Conservation (phyloP, 2,113 vertebrate species). For the Bubo blakistoni region DNA sequence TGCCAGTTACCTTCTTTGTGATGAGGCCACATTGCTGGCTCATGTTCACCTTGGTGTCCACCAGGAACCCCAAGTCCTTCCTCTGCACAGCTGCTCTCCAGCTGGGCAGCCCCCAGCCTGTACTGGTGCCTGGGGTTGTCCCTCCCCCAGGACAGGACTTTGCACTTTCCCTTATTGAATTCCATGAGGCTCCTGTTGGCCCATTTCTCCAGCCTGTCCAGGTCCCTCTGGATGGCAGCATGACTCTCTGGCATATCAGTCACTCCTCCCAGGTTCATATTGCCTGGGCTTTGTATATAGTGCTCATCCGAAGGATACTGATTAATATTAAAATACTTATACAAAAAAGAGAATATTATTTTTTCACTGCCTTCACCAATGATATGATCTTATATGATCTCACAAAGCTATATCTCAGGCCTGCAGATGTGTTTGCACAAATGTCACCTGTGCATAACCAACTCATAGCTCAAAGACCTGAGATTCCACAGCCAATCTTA, state of each 20-base stretch:
- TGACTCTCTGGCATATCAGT: neutral
- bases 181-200: neutral
- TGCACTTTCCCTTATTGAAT: neutral
- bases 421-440: neutral
- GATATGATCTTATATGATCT: neutral
- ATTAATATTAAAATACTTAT: neutral
- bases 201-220: neutral
- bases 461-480: neutral
- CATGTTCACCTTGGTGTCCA: neutral
- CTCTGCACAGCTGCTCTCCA: neutral
- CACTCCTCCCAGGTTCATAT: neutral
- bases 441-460: neutral
- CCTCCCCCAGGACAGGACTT: neutral
- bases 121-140: neutral
- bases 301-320: neutral
- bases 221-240: neutral
- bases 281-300: neutral
- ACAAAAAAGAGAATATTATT: neutral
- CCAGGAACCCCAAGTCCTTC: neutral
- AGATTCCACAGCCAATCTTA: neutral
- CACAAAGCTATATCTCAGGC: neutral
- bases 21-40: neutral
- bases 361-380: neutral
- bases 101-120: no score
- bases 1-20: neutral